A percentile compares a stretch with the other conserved stretches of the same genome.
phyloP scores from a whole-genome alignment of 2,113 vertebrate genomes.

The Spheniscus mendiculus region DNA sequence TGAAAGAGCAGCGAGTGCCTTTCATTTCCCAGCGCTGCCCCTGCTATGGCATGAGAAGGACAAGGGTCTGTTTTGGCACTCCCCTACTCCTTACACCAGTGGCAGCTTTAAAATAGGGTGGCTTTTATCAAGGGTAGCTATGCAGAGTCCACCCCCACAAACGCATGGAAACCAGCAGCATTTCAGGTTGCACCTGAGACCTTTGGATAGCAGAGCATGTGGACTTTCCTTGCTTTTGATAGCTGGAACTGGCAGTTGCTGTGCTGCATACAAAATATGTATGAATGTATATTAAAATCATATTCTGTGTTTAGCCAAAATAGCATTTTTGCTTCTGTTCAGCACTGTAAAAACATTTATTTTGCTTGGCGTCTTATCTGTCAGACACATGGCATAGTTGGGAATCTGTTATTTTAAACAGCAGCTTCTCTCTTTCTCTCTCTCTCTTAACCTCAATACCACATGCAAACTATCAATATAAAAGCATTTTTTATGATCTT shows the following conservation, averaged over 20 bases:
- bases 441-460: neutral
- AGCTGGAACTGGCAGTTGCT: neutral
- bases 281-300: constrained; percentile 16
- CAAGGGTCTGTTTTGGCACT: neutral
- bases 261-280: neutral
- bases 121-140: neutral
- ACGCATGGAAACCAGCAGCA: neutral
- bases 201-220: neutral
- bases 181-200: neutral
- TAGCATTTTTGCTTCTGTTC: neutral
- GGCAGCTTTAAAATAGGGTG: neutral
- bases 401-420: constrained; percentile 66
- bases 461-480: constrained; percentile 33
- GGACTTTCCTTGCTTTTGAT: neutral
- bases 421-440: constrained; percentile 13
- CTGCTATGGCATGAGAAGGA: neutral
- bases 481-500: constrained; percentile 53
- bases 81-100: neutral
- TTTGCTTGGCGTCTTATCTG: constrained; percentile 7
- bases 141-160: neutral
- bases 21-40: neutral
- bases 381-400: constrained; percentile 40
- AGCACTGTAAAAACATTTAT: neutral
- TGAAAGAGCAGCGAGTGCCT: neutral
- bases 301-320: constrained; percentile 1